Evolutionary conservation across 64 coral and sea anemone species (phyloP).

Genomic region (Orbicella faveolata): DNA sequence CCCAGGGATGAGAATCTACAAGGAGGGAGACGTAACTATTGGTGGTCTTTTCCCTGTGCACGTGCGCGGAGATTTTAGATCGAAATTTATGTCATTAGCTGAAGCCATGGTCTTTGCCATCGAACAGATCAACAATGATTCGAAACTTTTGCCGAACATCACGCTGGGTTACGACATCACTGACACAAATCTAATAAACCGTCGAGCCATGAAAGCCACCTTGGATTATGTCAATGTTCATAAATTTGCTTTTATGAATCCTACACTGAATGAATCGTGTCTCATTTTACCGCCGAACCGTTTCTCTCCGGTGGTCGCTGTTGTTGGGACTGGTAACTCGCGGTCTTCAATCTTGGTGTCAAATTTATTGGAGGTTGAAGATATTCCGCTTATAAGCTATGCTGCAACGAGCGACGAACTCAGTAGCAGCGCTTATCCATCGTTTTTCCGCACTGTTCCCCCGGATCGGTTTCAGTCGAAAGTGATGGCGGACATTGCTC

Average conservation of each 20-base stretch:
- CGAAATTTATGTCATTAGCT: slow-evolving; percentile 65
- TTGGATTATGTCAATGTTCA: slow-evolving; percentile 77
- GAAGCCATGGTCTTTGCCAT: slow-evolving; percentile 90
- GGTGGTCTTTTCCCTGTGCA: slow-evolving; percentile 85
- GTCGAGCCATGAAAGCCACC: slow-evolving; percentile 63
- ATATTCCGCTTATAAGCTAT: slow-evolving; percentile 85
- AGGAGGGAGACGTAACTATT: slow-evolving; percentile 58
- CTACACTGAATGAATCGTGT: background rate
- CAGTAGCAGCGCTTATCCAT: slow-evolving; percentile 74
- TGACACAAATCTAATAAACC: slow-evolving; percentile 54
- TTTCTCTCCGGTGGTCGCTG: slow-evolving; percentile 34
- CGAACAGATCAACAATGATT: slow-evolving; percentile 65
- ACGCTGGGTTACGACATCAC: slow-evolving; percentile 74
- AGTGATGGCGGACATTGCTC: slow-evolving; percentile 77
- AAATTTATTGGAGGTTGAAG: slow-evolving; percentile 68
- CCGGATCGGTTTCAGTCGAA: slow-evolving; percentile 89
- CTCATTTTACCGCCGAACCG: background rate
- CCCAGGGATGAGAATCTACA: slow-evolving; percentile 24
- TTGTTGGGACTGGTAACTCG: slow-evolving; percentile 64
- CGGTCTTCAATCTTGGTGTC: slow-evolving; percentile 59
- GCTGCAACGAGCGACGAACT: slow-evolving; percentile 83
- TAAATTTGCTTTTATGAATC: slow-evolving; percentile 46
- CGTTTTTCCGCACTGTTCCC: slow-evolving; percentile 89
- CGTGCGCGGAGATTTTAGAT: slow-evolving; percentile 31
- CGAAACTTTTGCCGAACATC: slow-evolving; percentile 63